Conservation (phyloP, 2,888 invertebrate species). For the Cetonia aurata region DNA sequence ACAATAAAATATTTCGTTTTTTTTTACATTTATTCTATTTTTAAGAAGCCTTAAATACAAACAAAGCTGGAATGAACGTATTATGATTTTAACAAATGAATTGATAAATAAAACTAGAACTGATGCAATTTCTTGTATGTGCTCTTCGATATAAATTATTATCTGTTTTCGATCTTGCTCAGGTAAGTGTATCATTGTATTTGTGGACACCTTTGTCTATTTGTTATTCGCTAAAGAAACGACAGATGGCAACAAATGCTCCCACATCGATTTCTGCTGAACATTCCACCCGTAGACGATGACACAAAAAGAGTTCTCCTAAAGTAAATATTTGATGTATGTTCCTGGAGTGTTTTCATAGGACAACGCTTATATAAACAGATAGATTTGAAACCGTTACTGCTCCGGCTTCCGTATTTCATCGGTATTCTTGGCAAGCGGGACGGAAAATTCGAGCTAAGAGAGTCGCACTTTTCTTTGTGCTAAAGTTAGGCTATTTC, state of each 20-base stretch:
- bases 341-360: slow-evolving; percentile 27
- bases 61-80: too few species aligned
- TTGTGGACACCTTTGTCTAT: neutral
- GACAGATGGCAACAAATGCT: neutral
- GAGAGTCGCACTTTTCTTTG: neutral
- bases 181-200: too few species aligned
- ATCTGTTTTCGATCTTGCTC: too few species aligned
- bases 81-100: too few species aligned
- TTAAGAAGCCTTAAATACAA: too few species aligned
- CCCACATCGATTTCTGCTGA: slow-evolving; percentile 8
- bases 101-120: too few species aligned
- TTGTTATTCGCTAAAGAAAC: neutral
- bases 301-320: slow-evolving; percentile 20
- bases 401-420: slow-evolving; percentile 16
- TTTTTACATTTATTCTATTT: too few species aligned
- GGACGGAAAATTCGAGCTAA: slow-evolving; percentile 10
- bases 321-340: slow-evolving; percentile 30
- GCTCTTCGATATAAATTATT: too few species aligned
- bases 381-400: slow-evolving; percentile 23
- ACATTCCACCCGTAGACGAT: slow-evolving; percentile 11
- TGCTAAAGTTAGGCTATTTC: neutral
- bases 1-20: too few species aligned
- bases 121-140: too few species aligned
- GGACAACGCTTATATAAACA: slow-evolving; percentile 33
- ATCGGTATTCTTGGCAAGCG: slow-evolving; percentile 8